Conservation (phyloP, 2,113 vertebrate genomes). For the Octodon degus region DNA sequence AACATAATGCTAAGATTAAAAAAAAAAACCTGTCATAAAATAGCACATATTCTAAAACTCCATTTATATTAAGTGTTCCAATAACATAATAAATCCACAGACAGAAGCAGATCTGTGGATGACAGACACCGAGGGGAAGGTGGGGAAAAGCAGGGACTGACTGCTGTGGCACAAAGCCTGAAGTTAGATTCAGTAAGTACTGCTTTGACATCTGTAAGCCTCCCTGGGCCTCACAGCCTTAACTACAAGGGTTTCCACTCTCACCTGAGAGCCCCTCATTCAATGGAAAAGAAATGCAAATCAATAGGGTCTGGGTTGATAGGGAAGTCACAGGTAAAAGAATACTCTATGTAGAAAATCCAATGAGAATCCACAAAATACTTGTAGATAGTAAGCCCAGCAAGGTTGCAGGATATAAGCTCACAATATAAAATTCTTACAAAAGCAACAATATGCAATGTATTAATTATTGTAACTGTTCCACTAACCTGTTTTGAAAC, state of each 20-base stretch:
- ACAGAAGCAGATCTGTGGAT: neutral
- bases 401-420: neutral
- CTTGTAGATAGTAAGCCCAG: neutral
- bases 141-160: neutral
- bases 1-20: neutral
- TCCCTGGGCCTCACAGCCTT: neutral
- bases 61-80: neutral
- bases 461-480: no score
- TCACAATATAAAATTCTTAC: neutral
- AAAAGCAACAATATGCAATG: no score
- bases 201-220: neutral
- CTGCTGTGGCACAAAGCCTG: neutral
- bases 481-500: no score
- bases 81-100: neutral
- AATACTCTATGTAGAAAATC: neutral
- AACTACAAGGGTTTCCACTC: neutral
- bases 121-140: neutral
- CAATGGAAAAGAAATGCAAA: neutral
- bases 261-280: neutral
- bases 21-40: conserved; percentile 18
- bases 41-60: neutral
- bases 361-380: neutral
- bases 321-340: neutral
- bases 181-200: neutral
- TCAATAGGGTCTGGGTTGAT: neutral